Evolutionary conservation across 1,140 invertebrate species (phyloP).

Genomic region (Penaeus indicus): DNA sequence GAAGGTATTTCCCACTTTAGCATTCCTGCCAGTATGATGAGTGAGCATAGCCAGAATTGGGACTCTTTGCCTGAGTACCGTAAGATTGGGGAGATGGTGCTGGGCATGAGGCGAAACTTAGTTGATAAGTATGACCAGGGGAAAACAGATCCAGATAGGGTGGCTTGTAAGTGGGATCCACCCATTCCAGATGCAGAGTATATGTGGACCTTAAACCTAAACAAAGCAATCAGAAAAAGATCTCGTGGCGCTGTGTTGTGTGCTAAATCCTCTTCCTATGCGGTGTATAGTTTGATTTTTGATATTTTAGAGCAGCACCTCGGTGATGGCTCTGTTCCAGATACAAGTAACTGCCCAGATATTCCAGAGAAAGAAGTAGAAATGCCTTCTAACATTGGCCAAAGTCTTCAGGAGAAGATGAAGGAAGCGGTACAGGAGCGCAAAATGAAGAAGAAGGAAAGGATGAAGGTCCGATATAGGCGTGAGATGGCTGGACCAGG

Average conservation of each 20-base stretch:
- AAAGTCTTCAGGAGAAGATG: slow-evolving; percentile 34
- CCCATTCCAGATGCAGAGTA: slow-evolving; percentile 12
- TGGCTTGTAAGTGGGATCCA: slow-evolving; percentile 28
- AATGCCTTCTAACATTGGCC: slow-evolving; percentile 25
- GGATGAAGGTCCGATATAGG: slow-evolving; percentile 23
- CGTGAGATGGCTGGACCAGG: slow-evolving; percentile 15
- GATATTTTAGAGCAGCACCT: slow-evolving; percentile 15
- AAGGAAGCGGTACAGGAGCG: slow-evolving; percentile 28
- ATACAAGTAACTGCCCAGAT: not conserved
- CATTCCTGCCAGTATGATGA: slow-evolving; percentile 45
- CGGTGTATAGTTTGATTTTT: slow-evolving; percentile 32
- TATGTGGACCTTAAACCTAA: slow-evolving; percentile 37
- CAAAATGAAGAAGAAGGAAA: slow-evolving; percentile 37
- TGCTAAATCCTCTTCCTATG: not conserved
- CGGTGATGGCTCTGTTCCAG: not conserved
- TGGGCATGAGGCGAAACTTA: slow-evolving; percentile 1
- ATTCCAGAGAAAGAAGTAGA: not conserved
- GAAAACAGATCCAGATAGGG: not conserved
- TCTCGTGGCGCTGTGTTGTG: not conserved
- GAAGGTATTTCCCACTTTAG: slow-evolving; percentile 49
- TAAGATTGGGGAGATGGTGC: slow-evolving; percentile 22
- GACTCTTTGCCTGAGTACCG: slow-evolving; percentile 17
- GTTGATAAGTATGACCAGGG: slow-evolving; percentile 18
- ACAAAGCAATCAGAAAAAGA: slow-evolving; percentile 17
- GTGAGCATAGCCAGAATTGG: slow-evolving; percentile 43